These are phyloP conservation scores for Chromis chromis DNA, from an alignment of 2,797 vertebrate species.

Conservation along the genomic window DNA sequence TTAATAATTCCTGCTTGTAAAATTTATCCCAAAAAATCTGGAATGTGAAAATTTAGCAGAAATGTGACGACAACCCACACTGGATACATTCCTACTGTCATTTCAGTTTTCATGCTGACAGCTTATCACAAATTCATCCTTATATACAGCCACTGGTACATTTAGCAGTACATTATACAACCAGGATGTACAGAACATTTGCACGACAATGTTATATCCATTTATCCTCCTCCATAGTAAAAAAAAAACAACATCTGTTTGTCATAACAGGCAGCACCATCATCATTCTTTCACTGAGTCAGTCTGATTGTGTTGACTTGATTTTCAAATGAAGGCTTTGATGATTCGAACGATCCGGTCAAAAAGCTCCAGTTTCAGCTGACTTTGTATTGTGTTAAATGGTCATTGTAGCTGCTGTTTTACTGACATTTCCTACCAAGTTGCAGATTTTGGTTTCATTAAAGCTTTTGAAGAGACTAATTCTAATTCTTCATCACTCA, in stretches of 20 bases:
- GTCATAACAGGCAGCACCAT: background rate
- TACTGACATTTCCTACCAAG: no score
- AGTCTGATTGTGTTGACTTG: no score
- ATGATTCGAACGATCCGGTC: background rate
- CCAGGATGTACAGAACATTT: background rate
- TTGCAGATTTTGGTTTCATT: background rate
- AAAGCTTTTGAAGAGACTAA: background rate
- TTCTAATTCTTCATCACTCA: no score
- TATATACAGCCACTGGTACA: background rate
- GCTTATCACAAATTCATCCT: background rate
- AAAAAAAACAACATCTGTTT: no score
- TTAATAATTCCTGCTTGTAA: conserved; percentile 9
- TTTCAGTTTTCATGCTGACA: background rate
- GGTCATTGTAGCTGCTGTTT: no score
- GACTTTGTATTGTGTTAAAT: no score
- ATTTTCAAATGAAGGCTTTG: background rate
- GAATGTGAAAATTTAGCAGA: background rate
- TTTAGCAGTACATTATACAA: background rate
- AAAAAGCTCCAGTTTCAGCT: no score
- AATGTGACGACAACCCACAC: background rate
- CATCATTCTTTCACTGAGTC: no score
- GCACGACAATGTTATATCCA: background rate
- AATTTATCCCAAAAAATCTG: background rate
- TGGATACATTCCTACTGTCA: background rate
- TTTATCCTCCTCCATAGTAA: background rate